A percentile compares a stretch with the other conserved stretches of the same genome.
Evolutionary conservation across 2,113 vertebrate genomes (phyloP).

Genomic region (Myotis brandtii): DNA sequence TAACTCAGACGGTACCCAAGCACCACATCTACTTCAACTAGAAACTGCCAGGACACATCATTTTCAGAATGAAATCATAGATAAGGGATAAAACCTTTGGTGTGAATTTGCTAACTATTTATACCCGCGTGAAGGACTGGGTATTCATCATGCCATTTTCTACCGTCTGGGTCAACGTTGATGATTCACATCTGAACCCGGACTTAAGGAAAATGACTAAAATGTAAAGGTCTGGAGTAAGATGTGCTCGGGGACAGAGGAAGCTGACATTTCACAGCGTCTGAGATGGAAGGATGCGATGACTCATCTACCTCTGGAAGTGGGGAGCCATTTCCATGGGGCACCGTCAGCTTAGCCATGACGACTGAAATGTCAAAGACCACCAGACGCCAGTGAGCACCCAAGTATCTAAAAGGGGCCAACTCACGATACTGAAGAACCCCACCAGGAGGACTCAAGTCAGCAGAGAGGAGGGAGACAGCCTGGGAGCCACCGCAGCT

Average conservation of each 20-base stretch:
- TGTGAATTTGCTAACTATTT: constrained; percentile 38
- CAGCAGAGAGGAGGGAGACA: neutral
- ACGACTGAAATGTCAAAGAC: neutral
- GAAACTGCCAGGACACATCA: neutral
- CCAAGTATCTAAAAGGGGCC: neutral
- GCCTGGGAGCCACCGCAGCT: neutral
- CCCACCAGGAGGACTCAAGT: neutral
- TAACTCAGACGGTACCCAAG: neutral
- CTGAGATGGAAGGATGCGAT: neutral
- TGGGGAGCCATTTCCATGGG: neutral
- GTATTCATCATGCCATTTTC: constrained; percentile 33
- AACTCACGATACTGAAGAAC: neutral
- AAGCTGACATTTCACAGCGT: neutral
- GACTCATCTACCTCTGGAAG: neutral
- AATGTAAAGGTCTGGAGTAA: constrained; percentile 29
- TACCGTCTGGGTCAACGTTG: neutral
- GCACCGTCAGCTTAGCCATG: neutral
- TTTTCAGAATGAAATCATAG: constrained; percentile 46
- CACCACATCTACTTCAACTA: neutral
- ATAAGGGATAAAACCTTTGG: neutral
- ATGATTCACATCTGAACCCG: constrained; percentile 10
- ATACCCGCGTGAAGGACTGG: neutral
- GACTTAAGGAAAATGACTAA: constrained; percentile 27
- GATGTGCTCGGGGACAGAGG: neutral
- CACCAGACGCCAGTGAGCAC: neutral